phyloP scores from a whole-genome alignment of 1,140 invertebrate species.

The Leptinotarsa undecemlineata region DNA sequence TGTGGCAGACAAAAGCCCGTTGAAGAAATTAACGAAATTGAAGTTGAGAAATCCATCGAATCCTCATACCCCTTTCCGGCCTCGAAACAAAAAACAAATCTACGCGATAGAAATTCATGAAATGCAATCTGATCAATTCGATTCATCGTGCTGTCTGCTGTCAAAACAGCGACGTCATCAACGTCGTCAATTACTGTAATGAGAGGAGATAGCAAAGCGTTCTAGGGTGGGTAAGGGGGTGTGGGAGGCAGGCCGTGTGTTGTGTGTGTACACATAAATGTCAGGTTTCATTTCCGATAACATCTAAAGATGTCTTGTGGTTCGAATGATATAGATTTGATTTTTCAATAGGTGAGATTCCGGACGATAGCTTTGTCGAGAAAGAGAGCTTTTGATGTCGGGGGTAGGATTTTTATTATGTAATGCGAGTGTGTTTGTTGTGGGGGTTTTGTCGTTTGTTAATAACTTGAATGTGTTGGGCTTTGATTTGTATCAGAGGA shows the following conservation, averaged over 20 bases:
- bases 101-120: conserved; percentile 34
- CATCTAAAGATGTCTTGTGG: conserved; percentile 29
- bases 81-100: conserved; percentile 33
- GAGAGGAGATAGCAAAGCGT: conserved; percentile 32
- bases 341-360: conserved; percentile 46
- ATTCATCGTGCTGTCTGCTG: conserved; percentile 24
- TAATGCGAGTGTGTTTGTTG: conserved; percentile 10
- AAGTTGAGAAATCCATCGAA: neutral
- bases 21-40: neutral
- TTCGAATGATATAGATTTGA: conserved; percentile 44
- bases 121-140: conserved; percentile 42
- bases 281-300: conserved; percentile 46
- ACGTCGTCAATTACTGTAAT: conserved; percentile 40
- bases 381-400: conserved; percentile 11
- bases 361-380: conserved; percentile 31
- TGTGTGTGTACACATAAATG: conserved; percentile 36
- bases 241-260: conserved; percentile 15
- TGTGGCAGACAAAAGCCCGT: neutral
- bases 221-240: conserved; percentile 10
- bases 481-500: neutral
- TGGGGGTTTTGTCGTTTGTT: neutral
- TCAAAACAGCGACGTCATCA: conserved; percentile 29
- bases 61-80: neutral
- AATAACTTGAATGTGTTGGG: conserved; percentile 11
- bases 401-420: conserved; percentile 10